Evolutionary conservation across 2,113 vertebrate genomes (phyloP), one percentile per base, ranked within the genome.

Genomic region (Terrapene triunguis): DNA sequence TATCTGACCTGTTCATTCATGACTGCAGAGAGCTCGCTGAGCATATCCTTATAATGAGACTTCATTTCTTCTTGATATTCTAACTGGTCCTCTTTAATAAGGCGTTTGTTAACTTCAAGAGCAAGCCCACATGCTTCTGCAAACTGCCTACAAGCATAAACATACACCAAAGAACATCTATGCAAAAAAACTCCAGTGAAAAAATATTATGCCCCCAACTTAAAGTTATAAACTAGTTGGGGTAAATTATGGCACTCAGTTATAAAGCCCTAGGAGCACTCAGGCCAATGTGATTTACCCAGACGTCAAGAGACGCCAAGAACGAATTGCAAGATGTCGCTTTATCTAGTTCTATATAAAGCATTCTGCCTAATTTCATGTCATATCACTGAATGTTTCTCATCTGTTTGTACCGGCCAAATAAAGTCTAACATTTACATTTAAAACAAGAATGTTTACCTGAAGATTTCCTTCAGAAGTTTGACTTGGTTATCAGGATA

Each of bases 401-500:
- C 48, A 55, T 59, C 38, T 32, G 3, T 21, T 82, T 69, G 32
- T 29, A 1, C 5, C 17, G 10, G 2, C 21, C 12, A 11, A n/a
- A 69, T 24, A 59, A 79, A 80, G 5, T 47, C n/a, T 78, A 83
- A 85, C 38, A n/a, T 69, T 54, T 72, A 72, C 4, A n/a, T 22
- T 72, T 38, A 72, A 55, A 88, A 10, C 54, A n/a, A 79, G 16
- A 65, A 89, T 1, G 3, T 93, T 94, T 98, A 99, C 99, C 99
- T 99, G 98, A 99, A 99, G 95, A 99, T 99, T 97, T 99, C 99
- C 96, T 99, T 99, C 54, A 99, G 95, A 91, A 99, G 99, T 95
- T 99, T 99, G 44, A 99, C 99, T 98, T 99, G 99, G 98, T 99
- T 99, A 98, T 99, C 99, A 84, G 99, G 99, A 47, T 99, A 99